These are phyloP conservation scores for Malachius bipustulatus DNA, from an alignment of 2,888 invertebrate species.

Conservation along the genomic window DNA sequence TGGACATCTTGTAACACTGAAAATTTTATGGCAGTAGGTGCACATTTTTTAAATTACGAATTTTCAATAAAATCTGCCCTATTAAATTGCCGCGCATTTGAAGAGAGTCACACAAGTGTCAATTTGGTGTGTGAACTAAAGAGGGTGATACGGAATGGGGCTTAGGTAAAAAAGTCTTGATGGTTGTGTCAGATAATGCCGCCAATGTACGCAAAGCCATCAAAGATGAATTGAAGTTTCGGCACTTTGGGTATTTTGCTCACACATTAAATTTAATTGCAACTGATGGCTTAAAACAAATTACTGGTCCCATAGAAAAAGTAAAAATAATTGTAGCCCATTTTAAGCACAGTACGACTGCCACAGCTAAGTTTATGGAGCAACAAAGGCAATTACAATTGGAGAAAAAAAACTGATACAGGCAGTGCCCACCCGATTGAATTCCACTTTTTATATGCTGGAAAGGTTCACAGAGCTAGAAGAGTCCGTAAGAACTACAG, in stretches of 20 bases:
- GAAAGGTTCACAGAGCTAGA: not conserved
- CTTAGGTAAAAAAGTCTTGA: not conserved
- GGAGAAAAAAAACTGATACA: not conserved
- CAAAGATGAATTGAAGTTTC: not conserved
- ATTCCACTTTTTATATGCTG: constrained; percentile 1
- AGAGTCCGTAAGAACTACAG: not conserved
- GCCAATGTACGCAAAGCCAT: not conserved
- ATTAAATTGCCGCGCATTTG: no score
- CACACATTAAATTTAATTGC: not conserved
- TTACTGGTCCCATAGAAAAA: not conserved
- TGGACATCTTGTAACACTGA: no score
- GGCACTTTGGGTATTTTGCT: constrained; percentile 1
- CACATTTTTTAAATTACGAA: no score
- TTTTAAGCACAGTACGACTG: not conserved
- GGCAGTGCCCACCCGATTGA: not conserved
- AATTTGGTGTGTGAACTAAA: not conserved
- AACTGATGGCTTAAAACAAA: not conserved
- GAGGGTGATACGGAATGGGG: not conserved
- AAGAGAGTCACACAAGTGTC: constrained; percentile 3
- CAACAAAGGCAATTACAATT: not conserved
- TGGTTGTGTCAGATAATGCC: not conserved
- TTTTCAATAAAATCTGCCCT: no score
- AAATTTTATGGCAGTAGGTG: no score
- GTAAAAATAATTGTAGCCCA: not conserved
- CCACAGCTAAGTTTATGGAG: constrained; percentile 1